Conservation (phyloP, 1,140 invertebrate species). For the Drosophila serrata region DNA sequence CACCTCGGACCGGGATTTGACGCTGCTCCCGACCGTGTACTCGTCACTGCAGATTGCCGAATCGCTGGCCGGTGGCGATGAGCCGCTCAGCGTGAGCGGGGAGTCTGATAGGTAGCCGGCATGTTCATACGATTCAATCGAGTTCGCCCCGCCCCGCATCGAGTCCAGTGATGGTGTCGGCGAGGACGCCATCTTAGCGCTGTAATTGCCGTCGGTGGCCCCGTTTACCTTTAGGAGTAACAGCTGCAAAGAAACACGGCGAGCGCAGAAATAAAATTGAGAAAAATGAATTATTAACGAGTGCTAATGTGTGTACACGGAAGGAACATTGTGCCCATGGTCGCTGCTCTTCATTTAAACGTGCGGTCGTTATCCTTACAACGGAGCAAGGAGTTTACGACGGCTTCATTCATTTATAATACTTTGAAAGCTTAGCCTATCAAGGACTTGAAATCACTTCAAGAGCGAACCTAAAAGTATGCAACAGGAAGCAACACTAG, state of each 20-base stretch:
- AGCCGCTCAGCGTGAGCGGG: constrained; percentile 92
- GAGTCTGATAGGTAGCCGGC: constrained; percentile 88
- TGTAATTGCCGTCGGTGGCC: constrained; percentile 51
- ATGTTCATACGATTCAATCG: constrained; percentile 92
- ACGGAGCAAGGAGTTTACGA: neutral
- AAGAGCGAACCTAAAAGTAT: neutral
- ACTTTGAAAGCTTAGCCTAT: neutral
- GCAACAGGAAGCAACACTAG: neutral
- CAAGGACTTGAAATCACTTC: neutral
- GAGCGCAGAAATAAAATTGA: constrained; percentile 2
- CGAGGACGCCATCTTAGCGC: constrained; percentile 86
- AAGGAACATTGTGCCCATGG: neutral
- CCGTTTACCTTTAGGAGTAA: constrained; percentile 56
- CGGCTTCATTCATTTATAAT: constrained; percentile 13
- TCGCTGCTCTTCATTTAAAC: constrained; percentile 15
- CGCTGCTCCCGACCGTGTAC: constrained; percentile 72
- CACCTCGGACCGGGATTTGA: constrained; percentile 65
- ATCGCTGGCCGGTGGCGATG: constrained; percentile 92
- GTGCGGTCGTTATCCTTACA: constrained; percentile 1
- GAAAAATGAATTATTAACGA: constrained; percentile 24
- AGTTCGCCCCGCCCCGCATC: constrained; percentile 94
- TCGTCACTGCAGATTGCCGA: constrained; percentile 91
- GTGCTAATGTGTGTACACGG: constrained; percentile 6
- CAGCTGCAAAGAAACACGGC: constrained; percentile 35
- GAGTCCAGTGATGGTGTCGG: constrained; percentile 96